These are phyloP conservation scores for Acromyrmex echinatior DNA, from an alignment of 1,140 invertebrate species.

Conservation along the genomic window DNA sequence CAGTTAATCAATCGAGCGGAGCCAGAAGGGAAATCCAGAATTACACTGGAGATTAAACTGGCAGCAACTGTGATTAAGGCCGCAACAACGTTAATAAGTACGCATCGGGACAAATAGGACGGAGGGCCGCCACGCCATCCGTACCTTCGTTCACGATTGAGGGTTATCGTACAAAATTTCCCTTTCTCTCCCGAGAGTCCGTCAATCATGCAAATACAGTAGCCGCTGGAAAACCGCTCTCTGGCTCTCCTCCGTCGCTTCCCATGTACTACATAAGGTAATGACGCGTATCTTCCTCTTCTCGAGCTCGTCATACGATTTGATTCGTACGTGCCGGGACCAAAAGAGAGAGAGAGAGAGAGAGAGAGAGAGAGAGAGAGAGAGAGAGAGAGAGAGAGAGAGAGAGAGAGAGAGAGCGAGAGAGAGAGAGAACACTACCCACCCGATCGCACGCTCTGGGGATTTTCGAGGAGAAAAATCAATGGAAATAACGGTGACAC, in stretches of 20 bases:
- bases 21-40: constrained; percentile 59
- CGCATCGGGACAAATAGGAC: constrained; percentile 54
- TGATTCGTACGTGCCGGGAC: constrained; percentile 34
- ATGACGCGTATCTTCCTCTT: constrained; percentile 70
- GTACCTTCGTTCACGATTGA: constrained; percentile 53
- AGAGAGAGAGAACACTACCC: too few relatives aligned
- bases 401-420: not conserved
- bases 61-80: constrained; percentile 56
- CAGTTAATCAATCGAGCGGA: constrained; percentile 56
- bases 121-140: not conserved
- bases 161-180: constrained; percentile 60
- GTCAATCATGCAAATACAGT: constrained; percentile 78
- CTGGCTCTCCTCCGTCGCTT: constrained; percentile 67
- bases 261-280: constrained; percentile 81
- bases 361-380: not conserved
- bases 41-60: constrained; percentile 53
- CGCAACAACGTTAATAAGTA: constrained; percentile 58
- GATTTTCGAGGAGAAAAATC: constrained; percentile 72
- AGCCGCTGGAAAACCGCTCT: constrained; percentile 68
- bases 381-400: not conserved
- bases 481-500: constrained; percentile 78
- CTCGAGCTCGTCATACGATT: constrained; percentile 32
- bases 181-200: constrained; percentile 25
- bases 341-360: not conserved
- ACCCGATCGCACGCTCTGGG: constrained; percentile 46